A percentile compares a stretch with the other conserved stretches of the same genome.
These are phyloP conservation scores for Sternotherus odoratus DNA, from an alignment of 2,797 vertebrate genomes.

Conservation along the genomic window DNA sequence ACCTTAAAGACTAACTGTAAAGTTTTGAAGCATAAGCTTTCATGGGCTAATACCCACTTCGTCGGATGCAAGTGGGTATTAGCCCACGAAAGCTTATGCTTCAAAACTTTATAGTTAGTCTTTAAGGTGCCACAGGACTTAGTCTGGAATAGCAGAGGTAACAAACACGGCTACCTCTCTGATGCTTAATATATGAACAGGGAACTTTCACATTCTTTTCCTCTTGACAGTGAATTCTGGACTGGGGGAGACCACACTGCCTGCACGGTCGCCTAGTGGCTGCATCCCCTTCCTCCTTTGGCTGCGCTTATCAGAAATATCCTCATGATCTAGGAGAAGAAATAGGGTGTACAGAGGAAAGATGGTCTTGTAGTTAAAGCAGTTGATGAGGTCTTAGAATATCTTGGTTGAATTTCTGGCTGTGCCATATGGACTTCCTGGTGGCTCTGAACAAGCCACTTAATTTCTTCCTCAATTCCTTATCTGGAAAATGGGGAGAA, in stretches of 20 bases:
- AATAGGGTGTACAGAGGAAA: not conserved
- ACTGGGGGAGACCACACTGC: fast-evolving
- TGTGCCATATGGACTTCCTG: not conserved
- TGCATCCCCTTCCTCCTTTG: not conserved
- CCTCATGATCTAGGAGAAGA: not conserved
- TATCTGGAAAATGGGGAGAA: not conserved
- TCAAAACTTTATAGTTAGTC: too few relatives aligned
- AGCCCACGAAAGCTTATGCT: too few relatives aligned
- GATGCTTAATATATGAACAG: too few relatives aligned
- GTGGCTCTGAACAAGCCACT: not conserved
- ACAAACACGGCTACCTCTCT: too few relatives aligned
- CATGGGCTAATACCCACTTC: too few relatives aligned
- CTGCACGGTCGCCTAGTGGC: not conserved
- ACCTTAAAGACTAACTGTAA: too few relatives aligned
- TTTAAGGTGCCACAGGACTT: too few relatives aligned
- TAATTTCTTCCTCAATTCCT: not conserved
- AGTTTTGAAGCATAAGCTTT: too few relatives aligned
- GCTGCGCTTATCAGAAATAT: not conserved
- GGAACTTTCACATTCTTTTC: not conserved
- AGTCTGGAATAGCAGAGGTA: too few relatives aligned
- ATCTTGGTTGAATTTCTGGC: not conserved
- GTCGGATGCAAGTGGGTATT: too few relatives aligned
- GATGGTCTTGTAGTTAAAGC: not conserved
- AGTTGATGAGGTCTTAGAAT: not conserved
- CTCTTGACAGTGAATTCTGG: not conserved